These are phyloP conservation scores for Drosophila greeni DNA, from an alignment of 2,888 invertebrate genomes.

Conservation along the genomic window DNA sequence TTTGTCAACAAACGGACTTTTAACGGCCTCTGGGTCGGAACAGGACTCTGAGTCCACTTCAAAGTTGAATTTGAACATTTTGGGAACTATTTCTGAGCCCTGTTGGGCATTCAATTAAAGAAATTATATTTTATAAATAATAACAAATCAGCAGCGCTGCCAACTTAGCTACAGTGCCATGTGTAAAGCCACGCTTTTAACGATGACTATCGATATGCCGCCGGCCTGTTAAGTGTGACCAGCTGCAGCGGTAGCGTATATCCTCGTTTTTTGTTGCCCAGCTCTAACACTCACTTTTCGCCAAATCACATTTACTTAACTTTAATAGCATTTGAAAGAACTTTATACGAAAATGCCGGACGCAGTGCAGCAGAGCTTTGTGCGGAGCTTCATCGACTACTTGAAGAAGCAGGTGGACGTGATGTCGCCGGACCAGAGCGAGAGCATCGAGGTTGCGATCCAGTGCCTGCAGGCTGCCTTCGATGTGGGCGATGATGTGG, in stretches of 20 bases:
- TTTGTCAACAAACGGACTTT: conserved; percentile 27
- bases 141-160: conserved; percentile 1
- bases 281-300: conserved; percentile 24
- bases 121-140: not conserved
- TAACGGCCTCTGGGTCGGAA: conserved; percentile 11
- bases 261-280: conserved; percentile 1
- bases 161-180: no score
- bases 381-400: conserved; percentile 76
- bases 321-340: not conserved
- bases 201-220: not conserved
- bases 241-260: not conserved
- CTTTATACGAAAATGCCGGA: conserved; percentile 68
- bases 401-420: conserved; percentile 75
- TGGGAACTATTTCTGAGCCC: not conserved
- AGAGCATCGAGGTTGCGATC: conserved; percentile 90
- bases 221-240: not conserved
- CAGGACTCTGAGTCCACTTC: conserved; percentile 55
- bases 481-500: conserved; percentile 80
- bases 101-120: not conserved
- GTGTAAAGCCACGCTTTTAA: conserved; percentile 16
- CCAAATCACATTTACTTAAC: conserved; percentile 34
- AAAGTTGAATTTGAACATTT: conserved; percentile 77
- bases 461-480: conserved; percentile 97
- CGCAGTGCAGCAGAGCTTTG: conserved; percentile 77
- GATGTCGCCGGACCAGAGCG: conserved; percentile 76